These are phyloP conservation scores for Polylopha cassiicola DNA, from an alignment of 2,888 invertebrate species.

Conservation along the genomic window DNA sequence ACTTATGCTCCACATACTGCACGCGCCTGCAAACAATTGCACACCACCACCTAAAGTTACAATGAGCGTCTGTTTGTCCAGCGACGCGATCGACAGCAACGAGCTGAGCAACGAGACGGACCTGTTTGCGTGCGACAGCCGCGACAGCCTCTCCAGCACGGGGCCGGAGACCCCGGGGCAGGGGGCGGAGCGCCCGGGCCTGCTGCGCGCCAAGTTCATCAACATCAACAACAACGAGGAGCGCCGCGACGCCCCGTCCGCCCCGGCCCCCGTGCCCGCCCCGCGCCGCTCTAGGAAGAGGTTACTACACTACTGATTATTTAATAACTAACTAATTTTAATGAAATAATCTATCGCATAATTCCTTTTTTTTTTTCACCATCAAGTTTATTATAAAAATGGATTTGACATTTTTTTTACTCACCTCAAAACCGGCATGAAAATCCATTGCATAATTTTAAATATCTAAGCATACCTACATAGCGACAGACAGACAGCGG, in stretches of 20 bases:
- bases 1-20: too few relatives aligned
- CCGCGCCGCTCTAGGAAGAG: slow-evolving; percentile 56
- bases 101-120: slow-evolving; percentile 69
- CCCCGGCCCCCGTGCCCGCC: slow-evolving; percentile 39
- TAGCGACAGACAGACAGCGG: too few relatives aligned
- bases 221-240: slow-evolving; percentile 68
- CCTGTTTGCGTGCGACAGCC: slow-evolving; percentile 67
- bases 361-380: too few relatives aligned
- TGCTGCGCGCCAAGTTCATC: slow-evolving; percentile 54
- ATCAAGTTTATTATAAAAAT: too few relatives aligned
- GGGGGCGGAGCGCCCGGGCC: slow-evolving; percentile 26
- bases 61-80: slow-evolving; percentile 29
- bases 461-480: too few relatives aligned
- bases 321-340: background rate
- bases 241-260: slow-evolving; percentile 38
- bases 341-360: too few relatives aligned
- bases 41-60: too few relatives aligned
- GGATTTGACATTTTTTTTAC: too few relatives aligned
- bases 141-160: slow-evolving; percentile 55
- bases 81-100: slow-evolving; percentile 66
- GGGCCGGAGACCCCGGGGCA: slow-evolving; percentile 40
- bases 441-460: too few relatives aligned
- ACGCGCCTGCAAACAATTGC: background rate
- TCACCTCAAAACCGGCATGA: too few relatives aligned
- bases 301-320: slow-evolving; percentile 27